A percentile compares a stretch with the other conserved stretches of the same genome.
phyloP scores from a whole-genome alignment of 2,797 vertebrate genomes.

The Rhabdomys pumilio region DNA sequence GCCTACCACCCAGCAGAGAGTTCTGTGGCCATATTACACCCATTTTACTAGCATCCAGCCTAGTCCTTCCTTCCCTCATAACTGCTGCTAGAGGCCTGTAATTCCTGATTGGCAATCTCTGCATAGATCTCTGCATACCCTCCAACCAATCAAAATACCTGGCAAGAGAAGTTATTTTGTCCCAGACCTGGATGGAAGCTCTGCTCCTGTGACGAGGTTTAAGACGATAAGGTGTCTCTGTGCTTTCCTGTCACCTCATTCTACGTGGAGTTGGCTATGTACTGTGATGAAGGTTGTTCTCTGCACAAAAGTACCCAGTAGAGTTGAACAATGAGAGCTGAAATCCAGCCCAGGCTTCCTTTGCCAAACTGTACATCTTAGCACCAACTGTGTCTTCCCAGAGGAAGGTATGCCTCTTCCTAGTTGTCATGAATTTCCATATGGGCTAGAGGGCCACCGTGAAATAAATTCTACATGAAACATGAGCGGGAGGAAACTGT shows the following conservation, averaged over 20 bases:
- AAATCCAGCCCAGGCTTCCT: background rate
- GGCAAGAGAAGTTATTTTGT: background rate
- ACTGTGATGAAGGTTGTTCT: background rate
- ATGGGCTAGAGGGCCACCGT: background rate
- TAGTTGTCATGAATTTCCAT: slow-evolving; percentile 23
- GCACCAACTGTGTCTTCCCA: slow-evolving; percentile 4
- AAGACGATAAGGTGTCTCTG: background rate
- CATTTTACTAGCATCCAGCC: background rate
- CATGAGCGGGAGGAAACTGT: background rate
- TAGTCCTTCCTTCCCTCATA: background rate
- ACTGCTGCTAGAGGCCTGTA: background rate
- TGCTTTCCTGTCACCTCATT: slow-evolving; percentile 26
- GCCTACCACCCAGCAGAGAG: background rate
- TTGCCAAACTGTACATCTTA: background rate
- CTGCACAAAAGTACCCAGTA: background rate
- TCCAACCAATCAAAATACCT: background rate
- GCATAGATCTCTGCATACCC: background rate
- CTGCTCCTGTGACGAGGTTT: background rate
- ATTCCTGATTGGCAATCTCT: background rate
- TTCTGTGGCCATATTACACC: background rate
- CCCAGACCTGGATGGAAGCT: background rate
- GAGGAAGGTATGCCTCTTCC: slow-evolving; percentile 12
- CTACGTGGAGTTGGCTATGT: background rate
- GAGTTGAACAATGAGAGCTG: background rate
- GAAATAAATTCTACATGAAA: slow-evolving; percentile 46